Conservation (phyloP, 2,113 vertebrate species). For the Ptilonorhynchus violaceus region DNA sequence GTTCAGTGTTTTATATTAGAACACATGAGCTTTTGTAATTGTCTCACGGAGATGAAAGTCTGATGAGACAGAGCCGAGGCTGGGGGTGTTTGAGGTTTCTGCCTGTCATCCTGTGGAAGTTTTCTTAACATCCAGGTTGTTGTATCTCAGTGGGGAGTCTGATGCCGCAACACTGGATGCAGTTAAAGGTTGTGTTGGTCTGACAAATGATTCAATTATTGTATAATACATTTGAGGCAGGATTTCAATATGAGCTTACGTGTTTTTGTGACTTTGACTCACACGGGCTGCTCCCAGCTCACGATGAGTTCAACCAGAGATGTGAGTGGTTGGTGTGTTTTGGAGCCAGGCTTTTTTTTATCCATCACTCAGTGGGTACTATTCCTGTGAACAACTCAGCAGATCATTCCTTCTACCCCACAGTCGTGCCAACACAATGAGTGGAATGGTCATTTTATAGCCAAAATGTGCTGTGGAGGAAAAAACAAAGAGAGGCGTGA, state of each 20-base stretch:
- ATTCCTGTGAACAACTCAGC: background rate
- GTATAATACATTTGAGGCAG: background rate
- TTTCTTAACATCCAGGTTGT: background rate
- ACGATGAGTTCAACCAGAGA: background rate
- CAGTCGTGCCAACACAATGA: background rate
- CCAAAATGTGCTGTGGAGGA: background rate
- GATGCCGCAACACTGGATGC: background rate
- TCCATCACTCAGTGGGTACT: background rate
- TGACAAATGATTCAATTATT: background rate
- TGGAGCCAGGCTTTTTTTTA: background rate
- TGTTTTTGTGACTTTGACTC: background rate
- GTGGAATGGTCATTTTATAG: background rate
- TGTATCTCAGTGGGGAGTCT: background rate
- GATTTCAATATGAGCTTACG: background rate
- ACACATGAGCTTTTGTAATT: slow-evolving; percentile 6
- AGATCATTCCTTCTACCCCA: background rate
- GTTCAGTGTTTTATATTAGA: background rate
- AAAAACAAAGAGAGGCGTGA: background rate
- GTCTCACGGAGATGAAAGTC: background rate
- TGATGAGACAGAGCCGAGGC: background rate
- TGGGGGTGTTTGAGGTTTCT: background rate
- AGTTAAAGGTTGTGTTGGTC: background rate
- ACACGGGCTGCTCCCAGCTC: background rate
- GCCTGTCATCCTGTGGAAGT: background rate
- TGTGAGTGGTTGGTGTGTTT: background rate